Evolutionary conservation across 2,888 invertebrate species (phyloP).

Genomic region (Pterostichus niger): DNA sequence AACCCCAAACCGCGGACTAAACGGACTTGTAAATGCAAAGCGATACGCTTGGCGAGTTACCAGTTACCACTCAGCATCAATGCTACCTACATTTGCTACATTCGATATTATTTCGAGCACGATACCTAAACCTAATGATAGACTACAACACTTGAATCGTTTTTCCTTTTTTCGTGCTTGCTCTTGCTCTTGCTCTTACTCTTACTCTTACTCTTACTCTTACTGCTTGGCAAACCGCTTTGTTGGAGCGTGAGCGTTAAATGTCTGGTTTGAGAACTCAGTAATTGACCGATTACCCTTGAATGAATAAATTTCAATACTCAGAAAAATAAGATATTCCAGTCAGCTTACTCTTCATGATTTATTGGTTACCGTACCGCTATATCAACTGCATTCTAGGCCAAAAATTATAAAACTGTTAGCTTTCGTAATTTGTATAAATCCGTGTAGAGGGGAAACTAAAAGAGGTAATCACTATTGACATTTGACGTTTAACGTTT

Average conservation of each 20-base stretch:
- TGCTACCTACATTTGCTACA: neutral
- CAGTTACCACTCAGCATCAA: constrained; percentile 8
- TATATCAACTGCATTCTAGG: neutral
- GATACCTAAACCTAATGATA: neutral
- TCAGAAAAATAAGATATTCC: constrained; percentile 33
- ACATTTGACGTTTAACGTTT: too few relatives aligned
- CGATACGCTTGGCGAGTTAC: constrained; percentile 20
- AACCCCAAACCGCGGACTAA: constrained; percentile 52
- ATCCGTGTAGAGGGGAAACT: too few relatives aligned
- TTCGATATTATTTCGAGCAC: constrained; percentile 14
- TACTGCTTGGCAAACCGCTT: constrained; percentile 19
- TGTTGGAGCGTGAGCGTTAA: constrained; percentile 35
- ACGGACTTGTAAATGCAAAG: constrained; percentile 60
- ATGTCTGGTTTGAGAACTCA: constrained; percentile 37
- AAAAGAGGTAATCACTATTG: too few relatives aligned
- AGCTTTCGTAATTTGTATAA: too few relatives aligned
- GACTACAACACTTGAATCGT: constrained; percentile 29
- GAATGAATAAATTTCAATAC: constrained; percentile 37
- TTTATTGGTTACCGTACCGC: constrained; percentile 2
- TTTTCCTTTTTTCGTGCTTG: neutral
- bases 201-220: too few relatives aligned
- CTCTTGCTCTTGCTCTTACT: too few relatives aligned
- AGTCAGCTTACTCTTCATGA: neutral
- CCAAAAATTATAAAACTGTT: neutral
- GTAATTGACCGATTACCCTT: constrained; percentile 38